Base-by-base conservation (phyloP, 1,140 invertebrate species). In the Habropoda laboriosa region DNA sequence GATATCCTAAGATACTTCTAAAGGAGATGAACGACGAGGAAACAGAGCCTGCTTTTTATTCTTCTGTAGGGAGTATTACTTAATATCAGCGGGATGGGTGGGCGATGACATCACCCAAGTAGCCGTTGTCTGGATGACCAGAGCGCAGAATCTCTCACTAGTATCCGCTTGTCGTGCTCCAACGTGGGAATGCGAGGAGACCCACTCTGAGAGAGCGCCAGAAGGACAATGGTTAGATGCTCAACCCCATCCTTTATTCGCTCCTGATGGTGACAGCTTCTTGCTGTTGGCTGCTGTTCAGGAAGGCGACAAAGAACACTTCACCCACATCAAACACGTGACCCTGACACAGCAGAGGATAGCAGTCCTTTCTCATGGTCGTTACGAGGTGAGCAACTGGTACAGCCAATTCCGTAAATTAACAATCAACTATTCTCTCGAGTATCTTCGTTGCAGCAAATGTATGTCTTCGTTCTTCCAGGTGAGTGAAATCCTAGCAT, bases 61-160 rank as follows among this genome's bases (percentile, higher is more conserved):
- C 2, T 72, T 84, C 93, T 94, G 30, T 93, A 99, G 98, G 90
- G 98, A 99, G 86, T 96, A 97, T 93, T 99, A 99, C 93, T 93
- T 99, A 87, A 98, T 97, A 89, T 97, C 97, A 73, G 97, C 97
- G 27, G 95, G 96, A 68, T 99, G 98, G 98, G 95, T 97, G 66
- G 96, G 96, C 82, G 94, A 95, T 58, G 94, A 95, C 79, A 91
- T 93, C 64, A 96, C 96, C 88, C 95, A 97, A 88, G 94, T 98
- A 60, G 95, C 97, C 24, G 96, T 97, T 7, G 96, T 97, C 30
- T 99, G 97, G 96, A 96, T 98, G 95, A 98, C 97, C 87, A 94
- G 98, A 82, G 95, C 96, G 47, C 98, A 99, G 93, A 99, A 98
- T 91, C 94, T 96, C 49, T 97, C 96, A 82, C 94, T 97, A 55